A percentile compares a stretch with the other conserved stretches of the same genome.
phyloP scores from a whole-genome alignment of 2,113 vertebrate genomes.

The Spea multiplicata region DNA sequence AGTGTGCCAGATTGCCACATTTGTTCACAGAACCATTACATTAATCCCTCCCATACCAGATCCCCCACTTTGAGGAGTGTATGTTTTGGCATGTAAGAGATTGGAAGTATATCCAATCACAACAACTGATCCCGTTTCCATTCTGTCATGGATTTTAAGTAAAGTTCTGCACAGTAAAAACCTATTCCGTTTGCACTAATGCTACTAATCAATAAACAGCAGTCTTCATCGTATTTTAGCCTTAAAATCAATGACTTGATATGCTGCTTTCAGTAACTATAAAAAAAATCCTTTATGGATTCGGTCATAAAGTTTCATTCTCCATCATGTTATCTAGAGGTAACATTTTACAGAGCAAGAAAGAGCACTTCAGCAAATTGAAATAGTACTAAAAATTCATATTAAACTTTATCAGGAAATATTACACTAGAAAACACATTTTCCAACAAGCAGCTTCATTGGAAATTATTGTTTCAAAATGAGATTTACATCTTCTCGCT shows the following conservation, averaged over 20 bases:
- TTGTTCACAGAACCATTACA: too few relatives aligned
- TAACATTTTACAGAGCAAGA: constrained; percentile 33
- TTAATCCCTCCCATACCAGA: too few relatives aligned
- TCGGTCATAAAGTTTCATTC: constrained; percentile 35
- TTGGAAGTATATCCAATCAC: neutral
- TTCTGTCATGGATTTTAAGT: neutral
- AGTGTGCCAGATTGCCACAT: too few relatives aligned
- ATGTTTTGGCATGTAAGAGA: too few relatives aligned
- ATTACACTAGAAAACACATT: constrained; percentile 1
- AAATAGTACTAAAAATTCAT: constrained; percentile 32
- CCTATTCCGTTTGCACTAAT: constrained; percentile 16
- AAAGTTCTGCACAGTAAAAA: constrained; percentile 31
- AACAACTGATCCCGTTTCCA: neutral
- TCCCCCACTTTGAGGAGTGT: too few relatives aligned
- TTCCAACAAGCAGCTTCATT: neutral
- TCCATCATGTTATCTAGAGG: constrained; percentile 22
- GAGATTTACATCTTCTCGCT: constrained; percentile 7
- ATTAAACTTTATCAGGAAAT: constrained; percentile 11
- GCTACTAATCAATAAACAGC: constrained; percentile 39
- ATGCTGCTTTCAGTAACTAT: constrained; percentile 32
- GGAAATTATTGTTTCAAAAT: constrained; percentile 10
- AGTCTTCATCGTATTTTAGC: constrained; percentile 28
- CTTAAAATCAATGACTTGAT: constrained; percentile 38
- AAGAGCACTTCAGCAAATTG: constrained; percentile 39
- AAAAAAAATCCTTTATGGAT: constrained; percentile 26